These are phyloP conservation scores for Ridgeia piscesae DNA, from an alignment of 1,140 invertebrate species.

Conservation along the genomic window DNA sequence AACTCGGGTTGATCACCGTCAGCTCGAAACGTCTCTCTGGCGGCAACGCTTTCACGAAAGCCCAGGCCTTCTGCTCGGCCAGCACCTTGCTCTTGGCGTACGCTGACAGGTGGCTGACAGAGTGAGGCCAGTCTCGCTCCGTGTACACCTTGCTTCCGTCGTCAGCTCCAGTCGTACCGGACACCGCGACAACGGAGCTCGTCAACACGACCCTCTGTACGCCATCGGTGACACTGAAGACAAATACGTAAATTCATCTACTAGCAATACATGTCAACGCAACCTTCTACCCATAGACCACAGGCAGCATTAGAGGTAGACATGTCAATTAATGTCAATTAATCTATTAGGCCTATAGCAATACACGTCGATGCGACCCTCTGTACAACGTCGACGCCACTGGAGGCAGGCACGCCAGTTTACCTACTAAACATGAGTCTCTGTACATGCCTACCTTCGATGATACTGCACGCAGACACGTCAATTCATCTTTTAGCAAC, in stretches of 20 bases:
- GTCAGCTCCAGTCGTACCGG: conserved; percentile 47
- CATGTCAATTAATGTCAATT: too few species aligned
- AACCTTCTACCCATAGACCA: too few species aligned
- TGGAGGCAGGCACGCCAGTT: not conserved
- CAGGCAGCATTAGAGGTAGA: too few species aligned
- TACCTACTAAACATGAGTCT: too few species aligned
- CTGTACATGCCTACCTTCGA: too few species aligned
- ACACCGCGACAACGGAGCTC: conserved; percentile 62
- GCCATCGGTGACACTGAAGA: conserved; percentile 42
- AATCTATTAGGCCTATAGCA: too few species aligned
- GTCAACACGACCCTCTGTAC: conserved; percentile 66
- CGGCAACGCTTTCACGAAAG: conserved; percentile 53
- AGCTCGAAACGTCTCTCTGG: conserved; percentile 57
- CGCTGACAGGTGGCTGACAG: conserved; percentile 46
- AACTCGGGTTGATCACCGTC: conserved; percentile 62
- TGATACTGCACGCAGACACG: too few species aligned
- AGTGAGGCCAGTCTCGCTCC: conserved; percentile 61
- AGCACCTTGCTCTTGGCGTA: conserved; percentile 64
- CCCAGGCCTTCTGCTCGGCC: conserved; percentile 66
- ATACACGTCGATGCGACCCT: conserved; percentile 62
- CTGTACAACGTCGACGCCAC: conserved; percentile 57
- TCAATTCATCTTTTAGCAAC: too few species aligned
- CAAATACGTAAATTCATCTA: not conserved
- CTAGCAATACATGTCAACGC: too few species aligned
- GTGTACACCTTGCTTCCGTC: conserved; percentile 47